Percentiles rank a stretch among this genome's conserved stretches.
Evolutionary conservation across 2,113 vertebrate genomes (phyloP).

Genomic region (Upupa epops): DNA sequence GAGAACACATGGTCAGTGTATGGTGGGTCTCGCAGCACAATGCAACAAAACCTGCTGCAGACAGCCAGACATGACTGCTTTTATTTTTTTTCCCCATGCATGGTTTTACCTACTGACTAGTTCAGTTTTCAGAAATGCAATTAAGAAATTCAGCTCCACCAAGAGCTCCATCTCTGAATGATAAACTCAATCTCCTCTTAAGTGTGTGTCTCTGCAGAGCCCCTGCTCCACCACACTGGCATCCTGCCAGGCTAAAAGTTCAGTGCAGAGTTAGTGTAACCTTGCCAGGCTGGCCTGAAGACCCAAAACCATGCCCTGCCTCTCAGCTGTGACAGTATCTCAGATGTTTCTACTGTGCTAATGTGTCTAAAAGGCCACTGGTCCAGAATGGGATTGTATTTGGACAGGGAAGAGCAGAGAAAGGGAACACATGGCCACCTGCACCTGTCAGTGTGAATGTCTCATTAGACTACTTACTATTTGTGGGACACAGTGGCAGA

Average conservation of each 20-base stretch:
- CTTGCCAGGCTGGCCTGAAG: not conserved
- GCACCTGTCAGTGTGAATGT: constrained; percentile 11
- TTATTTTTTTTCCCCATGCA: not conserved
- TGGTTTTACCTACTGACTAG: not conserved
- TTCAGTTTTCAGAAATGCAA: not conserved
- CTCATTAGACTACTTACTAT: not conserved
- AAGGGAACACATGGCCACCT: not conserved
- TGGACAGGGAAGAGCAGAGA: not conserved
- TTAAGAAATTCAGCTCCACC: not conserved
- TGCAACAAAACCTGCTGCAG: not conserved
- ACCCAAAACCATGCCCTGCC: not conserved
- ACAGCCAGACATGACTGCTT: not conserved
- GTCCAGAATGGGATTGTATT: not conserved
- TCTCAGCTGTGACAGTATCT: constrained; percentile 22
- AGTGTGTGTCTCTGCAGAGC: not conserved
- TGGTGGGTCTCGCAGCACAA: not conserved
- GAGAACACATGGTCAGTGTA: not conserved
- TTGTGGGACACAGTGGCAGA: not conserved
- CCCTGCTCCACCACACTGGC: not conserved
- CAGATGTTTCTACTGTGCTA: not conserved
- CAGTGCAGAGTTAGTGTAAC: not conserved
- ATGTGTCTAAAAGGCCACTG: not conserved
- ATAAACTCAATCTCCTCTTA: not conserved
- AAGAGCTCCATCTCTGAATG: not conserved
- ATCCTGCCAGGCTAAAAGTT: not conserved